Conservation (phyloP, 2,113 vertebrate genomes). For the Morone saxatilis region DNA sequence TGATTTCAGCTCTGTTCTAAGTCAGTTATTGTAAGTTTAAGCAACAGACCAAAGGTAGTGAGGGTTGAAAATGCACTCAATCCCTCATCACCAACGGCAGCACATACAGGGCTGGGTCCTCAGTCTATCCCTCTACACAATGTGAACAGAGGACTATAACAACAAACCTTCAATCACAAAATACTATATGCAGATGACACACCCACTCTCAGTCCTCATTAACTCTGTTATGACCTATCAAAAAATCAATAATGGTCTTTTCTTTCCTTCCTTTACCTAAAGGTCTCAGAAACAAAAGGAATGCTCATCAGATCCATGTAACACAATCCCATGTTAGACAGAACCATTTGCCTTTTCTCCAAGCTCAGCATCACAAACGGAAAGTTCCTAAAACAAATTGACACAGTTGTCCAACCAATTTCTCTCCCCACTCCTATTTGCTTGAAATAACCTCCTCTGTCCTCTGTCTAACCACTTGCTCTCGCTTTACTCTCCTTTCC, state of each 20-base stretch:
- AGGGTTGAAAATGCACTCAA: background rate
- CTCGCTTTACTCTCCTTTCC: background rate
- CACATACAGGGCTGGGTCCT: background rate
- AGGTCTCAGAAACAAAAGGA: constrained; percentile 17
- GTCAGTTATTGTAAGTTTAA: constrained; percentile 2
- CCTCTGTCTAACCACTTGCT: background rate
- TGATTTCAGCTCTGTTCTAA: background rate
- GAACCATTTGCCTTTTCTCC: constrained; percentile 7
- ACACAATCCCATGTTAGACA: no score
- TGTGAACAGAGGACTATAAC: no score
- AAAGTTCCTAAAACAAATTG: background rate
- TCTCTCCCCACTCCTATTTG: background rate
- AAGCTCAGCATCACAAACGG: constrained; percentile 7
- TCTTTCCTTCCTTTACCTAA: constrained; percentile 12
- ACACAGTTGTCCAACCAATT: background rate
- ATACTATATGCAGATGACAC: constrained; percentile 26
- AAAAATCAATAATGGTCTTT: constrained; percentile 18
- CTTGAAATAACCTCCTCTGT: constrained; percentile 21
- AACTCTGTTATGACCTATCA: constrained; percentile 13
- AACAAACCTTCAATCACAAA: background rate
- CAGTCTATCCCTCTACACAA: no score
- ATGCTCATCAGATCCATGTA: background rate
- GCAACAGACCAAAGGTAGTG: background rate
- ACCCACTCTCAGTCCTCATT: constrained; percentile 18
- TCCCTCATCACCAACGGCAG: background rate